A percentile compares a stretch with the other conserved stretches of the same genome.
Conservation (phyloP, 1,140 invertebrate species). For the Phenacoccus solenopsis region DNA sequence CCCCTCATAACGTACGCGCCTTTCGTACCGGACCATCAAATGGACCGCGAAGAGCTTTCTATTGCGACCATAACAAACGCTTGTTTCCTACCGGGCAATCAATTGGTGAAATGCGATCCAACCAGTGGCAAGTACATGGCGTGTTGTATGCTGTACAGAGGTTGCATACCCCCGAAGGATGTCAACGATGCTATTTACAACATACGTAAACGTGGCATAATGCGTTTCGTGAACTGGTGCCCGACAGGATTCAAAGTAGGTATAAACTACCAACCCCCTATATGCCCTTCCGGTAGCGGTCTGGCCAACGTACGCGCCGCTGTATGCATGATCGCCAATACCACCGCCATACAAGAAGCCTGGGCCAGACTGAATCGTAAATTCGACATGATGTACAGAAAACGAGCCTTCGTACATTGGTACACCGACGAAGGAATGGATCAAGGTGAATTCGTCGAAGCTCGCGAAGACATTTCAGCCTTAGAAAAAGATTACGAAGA, state of each 20-base stretch:
- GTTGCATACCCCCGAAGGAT: conserved; percentile 46
- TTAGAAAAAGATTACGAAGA: conserved; percentile 44
- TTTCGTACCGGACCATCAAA: conserved; percentile 66
- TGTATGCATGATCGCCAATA: conserved; percentile 68
- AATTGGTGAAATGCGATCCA: conserved; percentile 30
- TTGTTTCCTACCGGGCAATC: conserved; percentile 19
- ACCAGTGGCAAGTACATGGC: conserved; percentile 42
- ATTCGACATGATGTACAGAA: conserved; percentile 68
- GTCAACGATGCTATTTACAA: conserved; percentile 54
- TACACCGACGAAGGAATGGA: conserved; percentile 70
- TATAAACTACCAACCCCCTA: conserved; percentile 45
- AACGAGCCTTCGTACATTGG: conserved; percentile 33
- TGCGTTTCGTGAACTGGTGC: conserved; percentile 47
- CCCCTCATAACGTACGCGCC: conserved; percentile 67
- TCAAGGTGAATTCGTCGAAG: conserved; percentile 55
- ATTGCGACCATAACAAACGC: conserved; percentile 38
- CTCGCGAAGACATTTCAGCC: conserved; percentile 47
- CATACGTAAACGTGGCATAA: conserved; percentile 46
- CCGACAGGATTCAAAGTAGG: conserved; percentile 45
- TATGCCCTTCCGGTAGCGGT: conserved; percentile 54
- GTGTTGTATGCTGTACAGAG: conserved; percentile 44
- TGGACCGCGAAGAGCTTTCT: conserved; percentile 61
- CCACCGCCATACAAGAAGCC: conserved; percentile 65
- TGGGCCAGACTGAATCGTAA: conserved; percentile 68
- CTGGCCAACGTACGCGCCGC: conserved; percentile 42